Conservation (phyloP, 2,113 vertebrate species). For the Ochotona curzoniae region DNA sequence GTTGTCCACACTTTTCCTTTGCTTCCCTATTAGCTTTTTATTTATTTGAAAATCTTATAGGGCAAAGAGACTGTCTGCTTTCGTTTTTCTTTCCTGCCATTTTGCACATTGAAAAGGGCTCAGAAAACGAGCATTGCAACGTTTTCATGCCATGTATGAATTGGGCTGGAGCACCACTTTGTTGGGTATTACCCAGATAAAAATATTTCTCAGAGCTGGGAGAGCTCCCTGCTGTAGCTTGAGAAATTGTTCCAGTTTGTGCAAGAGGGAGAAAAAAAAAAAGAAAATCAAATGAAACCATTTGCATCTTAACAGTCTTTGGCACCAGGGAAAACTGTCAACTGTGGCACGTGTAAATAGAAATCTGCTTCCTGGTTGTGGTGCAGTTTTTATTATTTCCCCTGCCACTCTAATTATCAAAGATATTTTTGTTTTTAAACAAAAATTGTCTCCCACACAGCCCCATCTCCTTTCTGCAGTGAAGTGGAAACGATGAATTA, state of each 20-base stretch:
- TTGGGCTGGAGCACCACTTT: neutral
- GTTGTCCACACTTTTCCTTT: neutral
- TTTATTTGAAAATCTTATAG: conserved; percentile 1
- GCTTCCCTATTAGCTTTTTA: conserved; percentile 23
- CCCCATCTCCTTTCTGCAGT: conserved; percentile 74
- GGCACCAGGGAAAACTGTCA: conserved; percentile 71
- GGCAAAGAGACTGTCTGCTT: conserved; percentile 6
- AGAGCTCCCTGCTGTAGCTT: conserved; percentile 11
- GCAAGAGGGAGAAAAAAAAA: conserved; percentile 11
- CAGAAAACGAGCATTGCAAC: neutral
- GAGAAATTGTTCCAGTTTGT: conserved; percentile 64
- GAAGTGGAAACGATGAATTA: conserved; percentile 77
- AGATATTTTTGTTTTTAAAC: conserved; percentile 82
- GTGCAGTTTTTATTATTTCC: conserved; percentile 55
- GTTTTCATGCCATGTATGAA: neutral
- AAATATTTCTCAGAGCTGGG: conserved; percentile 61
- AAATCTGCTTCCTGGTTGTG: conserved; percentile 44
- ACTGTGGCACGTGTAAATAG: conserved; percentile 60
- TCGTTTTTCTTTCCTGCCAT: conserved; percentile 17
- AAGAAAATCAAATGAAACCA: conserved; percentile 64
- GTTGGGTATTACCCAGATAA: conserved; percentile 55
- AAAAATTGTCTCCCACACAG: conserved; percentile 77
- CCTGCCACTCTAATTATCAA: conserved; percentile 79
- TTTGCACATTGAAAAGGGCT: conserved; percentile 51
- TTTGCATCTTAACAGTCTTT: conserved; percentile 79